These are phyloP conservation scores for Lepidurus couesii DNA, from an alignment of 1,140 invertebrate genomes.

Conservation along the genomic window DNA sequence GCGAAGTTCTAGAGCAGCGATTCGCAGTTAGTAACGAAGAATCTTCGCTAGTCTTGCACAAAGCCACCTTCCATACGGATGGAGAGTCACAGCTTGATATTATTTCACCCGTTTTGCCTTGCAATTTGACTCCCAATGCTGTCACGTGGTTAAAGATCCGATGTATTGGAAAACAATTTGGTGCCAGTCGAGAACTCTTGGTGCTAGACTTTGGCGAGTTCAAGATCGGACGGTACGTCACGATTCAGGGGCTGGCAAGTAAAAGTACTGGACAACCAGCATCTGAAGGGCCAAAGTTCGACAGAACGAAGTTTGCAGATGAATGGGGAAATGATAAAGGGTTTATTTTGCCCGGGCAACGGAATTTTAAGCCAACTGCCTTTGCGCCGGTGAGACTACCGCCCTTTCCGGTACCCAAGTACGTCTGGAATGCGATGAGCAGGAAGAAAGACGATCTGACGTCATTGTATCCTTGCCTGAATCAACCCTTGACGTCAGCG, in stretches of 20 bases:
- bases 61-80: slow-evolving; percentile 10
- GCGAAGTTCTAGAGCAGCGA: neutral
- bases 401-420: slow-evolving; percentile 40
- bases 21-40: slow-evolving; percentile 3
- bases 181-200: slow-evolving; percentile 54
- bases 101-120: neutral
- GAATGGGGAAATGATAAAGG: slow-evolving; percentile 42
- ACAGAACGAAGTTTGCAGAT: slow-evolving; percentile 36
- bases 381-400: slow-evolving; percentile 40
- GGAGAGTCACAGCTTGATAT: neutral
- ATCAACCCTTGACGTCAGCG: slow-evolving; percentile 32
- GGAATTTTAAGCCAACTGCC: slow-evolving; percentile 46
- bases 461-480: slow-evolving; percentile 38
- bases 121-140: neutral
- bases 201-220: slow-evolving; percentile 54
- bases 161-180: slow-evolving; percentile 49
- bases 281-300: slow-evolving; percentile 33
- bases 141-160: slow-evolving; percentile 29
- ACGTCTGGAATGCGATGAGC: slow-evolving; percentile 38
- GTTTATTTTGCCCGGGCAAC: slow-evolving; percentile 52
- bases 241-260: slow-evolving; percentile 45
- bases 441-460: slow-evolving; percentile 39
- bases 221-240: slow-evolving; percentile 52
- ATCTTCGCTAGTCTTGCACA: slow-evolving; percentile 20
- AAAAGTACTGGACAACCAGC: slow-evolving; percentile 35